phyloP scores from a whole-genome alignment of 2,888 invertebrate species.

The Scaptomyza caliginosa region DNA sequence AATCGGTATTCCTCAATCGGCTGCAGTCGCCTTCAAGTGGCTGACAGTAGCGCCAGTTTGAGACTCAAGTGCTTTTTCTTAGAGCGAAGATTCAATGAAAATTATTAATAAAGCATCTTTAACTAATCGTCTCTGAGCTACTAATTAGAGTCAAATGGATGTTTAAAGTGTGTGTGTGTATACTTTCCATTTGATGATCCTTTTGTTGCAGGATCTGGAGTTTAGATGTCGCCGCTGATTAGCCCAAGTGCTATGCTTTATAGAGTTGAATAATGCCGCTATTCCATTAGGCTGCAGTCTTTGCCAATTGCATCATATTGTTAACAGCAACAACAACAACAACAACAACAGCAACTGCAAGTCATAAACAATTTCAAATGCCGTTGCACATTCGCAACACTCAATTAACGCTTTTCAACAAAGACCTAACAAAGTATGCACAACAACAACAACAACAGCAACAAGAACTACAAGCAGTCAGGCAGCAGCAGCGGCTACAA shows the following conservation, averaged over 20 bases:
- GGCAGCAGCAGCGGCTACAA: slow-evolving; percentile 26
- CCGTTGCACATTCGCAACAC: slow-evolving; percentile 78
- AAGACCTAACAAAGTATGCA: slow-evolving; percentile 59
- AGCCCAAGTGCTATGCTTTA: slow-evolving; percentile 47
- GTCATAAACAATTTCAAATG: slow-evolving; percentile 79
- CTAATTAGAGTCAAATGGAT: slow-evolving; percentile 53
- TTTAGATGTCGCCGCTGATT: slow-evolving; percentile 59
- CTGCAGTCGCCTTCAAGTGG: slow-evolving; percentile 68
- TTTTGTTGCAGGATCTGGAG: slow-evolving; percentile 45
- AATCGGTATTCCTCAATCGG: slow-evolving; percentile 14
- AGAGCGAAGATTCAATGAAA: slow-evolving; percentile 51
- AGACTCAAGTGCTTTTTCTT: slow-evolving; percentile 55
- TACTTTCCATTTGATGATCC: slow-evolving; percentile 21
- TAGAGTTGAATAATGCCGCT: slow-evolving; percentile 21
- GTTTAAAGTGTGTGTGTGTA: slow-evolving; percentile 1
- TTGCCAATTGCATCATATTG: slow-evolving; percentile 67
- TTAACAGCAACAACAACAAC: slow-evolving; percentile 19
- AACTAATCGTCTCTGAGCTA: slow-evolving; percentile 44
- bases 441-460: slow-evolving; percentile 31
- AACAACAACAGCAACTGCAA: slow-evolving; percentile 62
- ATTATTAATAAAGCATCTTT: slow-evolving; percentile 64
- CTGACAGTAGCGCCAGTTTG: slow-evolving; percentile 49
- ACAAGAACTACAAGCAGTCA: neutral
- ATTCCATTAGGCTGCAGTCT: slow-evolving; percentile 53
- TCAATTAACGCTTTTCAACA: slow-evolving; percentile 79